phyloP scores from a whole-genome alignment of 2,888 invertebrate species.

The Microdon myrmicae region DNA sequence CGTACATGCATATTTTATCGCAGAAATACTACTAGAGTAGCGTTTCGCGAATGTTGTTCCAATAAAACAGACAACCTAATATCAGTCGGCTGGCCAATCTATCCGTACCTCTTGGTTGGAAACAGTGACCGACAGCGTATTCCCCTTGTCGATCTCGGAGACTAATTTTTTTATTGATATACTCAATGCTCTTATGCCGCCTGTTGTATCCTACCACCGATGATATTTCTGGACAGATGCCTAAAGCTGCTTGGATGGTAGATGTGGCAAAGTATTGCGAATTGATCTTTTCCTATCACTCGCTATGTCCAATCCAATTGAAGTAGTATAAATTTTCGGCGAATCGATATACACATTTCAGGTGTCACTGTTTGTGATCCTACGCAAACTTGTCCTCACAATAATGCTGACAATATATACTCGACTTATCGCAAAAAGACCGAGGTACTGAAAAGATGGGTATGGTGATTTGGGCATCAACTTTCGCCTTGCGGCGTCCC shows the following conservation, averaged over 20 bases:
- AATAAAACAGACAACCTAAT: conserved; percentile 51
- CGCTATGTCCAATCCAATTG: conserved; percentile 28
- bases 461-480: too few species aligned
- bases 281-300: conserved; percentile 35
- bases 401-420: too few species aligned
- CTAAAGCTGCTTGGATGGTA: conserved; percentile 10
- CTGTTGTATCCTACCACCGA: too few species aligned
- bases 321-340: conserved; percentile 31
- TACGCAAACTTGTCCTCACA: conserved; percentile 30
- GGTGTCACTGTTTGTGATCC: conserved; percentile 45
- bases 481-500: too few species aligned
- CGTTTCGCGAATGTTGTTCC: conserved; percentile 45
- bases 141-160: conserved; percentile 7
- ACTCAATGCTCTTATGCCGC: conserved; percentile 34
- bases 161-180: conserved; percentile 49
- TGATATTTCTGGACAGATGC: neutral
- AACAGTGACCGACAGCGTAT: too few species aligned
- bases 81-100: conserved; percentile 34
- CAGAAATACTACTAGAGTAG: conserved; percentile 52
- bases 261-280: conserved; percentile 23
- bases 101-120: too few species aligned
- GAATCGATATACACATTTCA: conserved; percentile 51
- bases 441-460: too few species aligned
- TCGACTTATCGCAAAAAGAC: too few species aligned
- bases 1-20: conserved; percentile 49